Evolutionary conservation across 1,140 invertebrate genomes (phyloP), one percentile per base, ranked within the genome.

Genomic region (Drosophila ananassae): DNA sequence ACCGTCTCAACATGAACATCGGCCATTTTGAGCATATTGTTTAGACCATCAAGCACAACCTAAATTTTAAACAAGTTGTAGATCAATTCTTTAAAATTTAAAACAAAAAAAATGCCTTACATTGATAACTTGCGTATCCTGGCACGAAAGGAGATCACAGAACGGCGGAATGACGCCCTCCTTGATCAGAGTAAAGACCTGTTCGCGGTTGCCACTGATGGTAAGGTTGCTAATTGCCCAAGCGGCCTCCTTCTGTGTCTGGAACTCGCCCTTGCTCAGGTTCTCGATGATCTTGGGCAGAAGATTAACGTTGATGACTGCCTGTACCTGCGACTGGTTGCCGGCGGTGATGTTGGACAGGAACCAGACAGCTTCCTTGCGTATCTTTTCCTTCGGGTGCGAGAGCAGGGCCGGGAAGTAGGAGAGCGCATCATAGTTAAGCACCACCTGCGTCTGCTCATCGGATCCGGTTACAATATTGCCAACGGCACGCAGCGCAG

Each of bases 391-490:
- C 92, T 94, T 94, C 89, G 95, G 94, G 93, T 99, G 98, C 48
- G 95, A 95, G 21, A 99, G 93, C 50, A 99, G 93, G 59, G 95
- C 95, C 13, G 96, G 96, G 92, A 98, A 99, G 93, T 99, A 97
- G 54, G 96, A 95, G 8, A 99, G 93, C 13, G 98, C 98, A 81
- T 97, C 97, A 92, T 95, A 97, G 92, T 98, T 97, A 46, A 99
- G 94, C 28, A 99, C 98, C 52, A 96, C 94, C 93, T 99, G 98
- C 6, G 99, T 99, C 92, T 99, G 99, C 75, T 99, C 98, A 92
- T 99, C 99, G 1, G 98, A 98, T 21, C 99, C 99, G 10, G 99
- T 99, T 1, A 99, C 98, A 89, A 99, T 99, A 93, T 99, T 99
- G 24, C 99, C 99, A 12, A 99, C 97, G 10, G 98, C 98, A 78